phyloP scores from a whole-genome alignment of 1,140 invertebrate genomes.

The Leguminivora glycinivorella region DNA sequence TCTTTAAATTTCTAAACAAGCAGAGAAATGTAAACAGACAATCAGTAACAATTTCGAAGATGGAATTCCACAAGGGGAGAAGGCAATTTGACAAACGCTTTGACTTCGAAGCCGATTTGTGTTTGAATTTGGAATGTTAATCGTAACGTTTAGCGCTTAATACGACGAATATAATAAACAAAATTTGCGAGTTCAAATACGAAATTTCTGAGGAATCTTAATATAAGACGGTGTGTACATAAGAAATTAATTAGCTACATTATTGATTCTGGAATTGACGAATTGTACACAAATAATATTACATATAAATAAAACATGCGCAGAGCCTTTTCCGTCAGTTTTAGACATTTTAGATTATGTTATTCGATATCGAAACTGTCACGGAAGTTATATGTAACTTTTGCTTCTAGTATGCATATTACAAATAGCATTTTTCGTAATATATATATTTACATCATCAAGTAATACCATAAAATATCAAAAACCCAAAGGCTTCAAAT shows the following conservation, averaged over 20 bases:
- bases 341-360: no score
- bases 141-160: slow-evolving; percentile 27
- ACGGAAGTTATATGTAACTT: no score
- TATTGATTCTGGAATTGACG: neutral
- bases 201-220: slow-evolving; percentile 27
- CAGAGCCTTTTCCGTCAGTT: no score
- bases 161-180: slow-evolving; percentile 17
- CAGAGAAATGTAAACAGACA: slow-evolving; percentile 73
- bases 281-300: neutral
- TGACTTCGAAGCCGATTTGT: slow-evolving; percentile 40
- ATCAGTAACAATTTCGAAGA: slow-evolving; percentile 74
- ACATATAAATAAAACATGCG: neutral
- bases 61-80: slow-evolving; percentile 57
- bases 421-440: no score
- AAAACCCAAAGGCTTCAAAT: no score
- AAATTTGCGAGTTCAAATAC: slow-evolving; percentile 27
- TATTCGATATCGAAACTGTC: no score
- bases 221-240: slow-evolving; percentile 21
- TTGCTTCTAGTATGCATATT: no score
- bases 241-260: slow-evolving; percentile 18
- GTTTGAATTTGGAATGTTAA: slow-evolving; percentile 47
- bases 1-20: slow-evolving; percentile 71
- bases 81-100: slow-evolving; percentile 67
- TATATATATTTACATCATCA: no score
- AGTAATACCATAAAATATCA: no score